These are phyloP conservation scores for Cybosia mesomella DNA, from an alignment of 2,888 invertebrate genomes.

Conservation along the genomic window DNA sequence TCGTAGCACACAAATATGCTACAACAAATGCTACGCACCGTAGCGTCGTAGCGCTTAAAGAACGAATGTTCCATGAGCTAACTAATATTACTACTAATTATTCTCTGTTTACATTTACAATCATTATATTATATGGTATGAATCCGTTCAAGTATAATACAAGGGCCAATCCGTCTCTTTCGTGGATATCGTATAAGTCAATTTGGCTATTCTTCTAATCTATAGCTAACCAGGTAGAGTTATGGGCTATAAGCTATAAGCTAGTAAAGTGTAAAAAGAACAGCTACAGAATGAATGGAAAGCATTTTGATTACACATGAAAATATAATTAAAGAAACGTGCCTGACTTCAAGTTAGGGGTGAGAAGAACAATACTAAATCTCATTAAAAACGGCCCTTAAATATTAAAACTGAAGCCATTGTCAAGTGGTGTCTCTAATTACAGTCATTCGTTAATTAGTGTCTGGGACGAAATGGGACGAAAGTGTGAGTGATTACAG, in stretches of 20 bases:
- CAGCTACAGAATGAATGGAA: neutral
- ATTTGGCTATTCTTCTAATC: neutral
- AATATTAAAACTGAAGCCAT: conserved; percentile 60
- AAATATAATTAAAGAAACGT: conserved; percentile 47
- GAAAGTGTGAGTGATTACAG: conserved; percentile 64
- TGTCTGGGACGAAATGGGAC: conserved; percentile 43
- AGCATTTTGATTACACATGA: conserved; percentile 31
- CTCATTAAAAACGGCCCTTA: conserved; percentile 54
- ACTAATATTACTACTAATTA: neutral
- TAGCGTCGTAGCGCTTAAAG: conserved; percentile 25
- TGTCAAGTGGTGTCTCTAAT: conserved; percentile 66
- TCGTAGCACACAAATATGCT: conserved; percentile 8
- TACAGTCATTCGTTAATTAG: conserved; percentile 68
- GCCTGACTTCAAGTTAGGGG: conserved; percentile 39
- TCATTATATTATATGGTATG: neutral
- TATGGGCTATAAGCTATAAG: neutral
- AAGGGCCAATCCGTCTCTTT: neutral
- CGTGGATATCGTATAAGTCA: neutral
- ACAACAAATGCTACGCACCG: conserved; percentile 14
- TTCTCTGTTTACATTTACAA: neutral
- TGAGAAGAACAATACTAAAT: conserved; percentile 50
- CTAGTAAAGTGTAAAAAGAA: neutral
- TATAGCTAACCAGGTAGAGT: too few species aligned
- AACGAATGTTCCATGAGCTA: conserved; percentile 11
- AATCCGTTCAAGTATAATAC: neutral